These are phyloP conservation scores for Protaetia brevitarsis DNA, from an alignment of 1,140 invertebrate genomes.

Conservation along the genomic window DNA sequence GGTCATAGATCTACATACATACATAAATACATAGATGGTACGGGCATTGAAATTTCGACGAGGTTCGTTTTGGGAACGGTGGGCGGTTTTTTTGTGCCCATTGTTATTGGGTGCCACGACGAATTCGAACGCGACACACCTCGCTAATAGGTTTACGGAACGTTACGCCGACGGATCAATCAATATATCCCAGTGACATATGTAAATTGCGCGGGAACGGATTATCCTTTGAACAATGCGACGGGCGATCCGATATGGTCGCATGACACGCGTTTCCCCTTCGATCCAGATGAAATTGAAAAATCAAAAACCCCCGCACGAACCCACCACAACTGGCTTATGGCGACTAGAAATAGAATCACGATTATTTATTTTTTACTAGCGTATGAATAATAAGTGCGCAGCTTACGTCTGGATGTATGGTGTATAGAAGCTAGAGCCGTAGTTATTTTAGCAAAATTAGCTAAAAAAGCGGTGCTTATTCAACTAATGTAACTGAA, in stretches of 20 bases:
- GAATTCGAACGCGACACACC: constrained; percentile 12
- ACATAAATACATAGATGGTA: too few species aligned
- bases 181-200: constrained; percentile 18
- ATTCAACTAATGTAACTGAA: too few species aligned
- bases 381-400: too few species aligned
- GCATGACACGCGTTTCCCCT: constrained; percentile 4
- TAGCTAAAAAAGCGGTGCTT: too few species aligned
- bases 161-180: constrained; percentile 15
- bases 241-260: constrained; percentile 10
- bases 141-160: constrained; percentile 15
- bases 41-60: constrained; percentile 10
- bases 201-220: constrained; percentile 15
- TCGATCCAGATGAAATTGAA: constrained; percentile 13
- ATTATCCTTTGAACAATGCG: constrained; percentile 18
- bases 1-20: not conserved
- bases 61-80: constrained; percentile 11
- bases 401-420: too few species aligned
- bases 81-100: constrained; percentile 5
- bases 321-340: not conserved
- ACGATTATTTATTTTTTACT: constrained; percentile 12
- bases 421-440: too few species aligned
- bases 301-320: constrained; percentile 15
- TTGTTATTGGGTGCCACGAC: constrained; percentile 6
- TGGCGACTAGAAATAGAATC: constrained; percentile 4
- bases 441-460: too few species aligned